These are phyloP conservation scores for Eriocheir sinensis DNA, from an alignment of 1,140 invertebrate species.

Conservation along the genomic window DNA sequence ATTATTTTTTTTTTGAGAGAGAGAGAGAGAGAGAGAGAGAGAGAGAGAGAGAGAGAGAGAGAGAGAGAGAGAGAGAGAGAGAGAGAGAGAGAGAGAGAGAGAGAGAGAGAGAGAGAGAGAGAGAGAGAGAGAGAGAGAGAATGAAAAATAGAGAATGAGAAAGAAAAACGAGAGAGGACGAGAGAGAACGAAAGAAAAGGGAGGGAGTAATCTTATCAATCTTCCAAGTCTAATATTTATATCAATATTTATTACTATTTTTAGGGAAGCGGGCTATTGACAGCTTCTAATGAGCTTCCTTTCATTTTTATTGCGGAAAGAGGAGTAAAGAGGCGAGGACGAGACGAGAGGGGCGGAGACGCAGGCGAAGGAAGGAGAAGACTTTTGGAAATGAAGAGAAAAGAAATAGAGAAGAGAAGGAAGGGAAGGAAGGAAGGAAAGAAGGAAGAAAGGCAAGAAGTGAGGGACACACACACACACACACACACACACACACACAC, in stretches of 20 bases:
- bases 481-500: conserved; percentile 39
- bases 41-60: too few species aligned
- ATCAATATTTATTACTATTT: neutral
- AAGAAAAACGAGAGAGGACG: neutral
- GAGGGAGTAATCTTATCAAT: neutral
- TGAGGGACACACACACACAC: neutral
- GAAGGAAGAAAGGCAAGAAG: neutral
- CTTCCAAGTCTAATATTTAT: neutral
- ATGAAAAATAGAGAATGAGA: neutral
- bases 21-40: too few species aligned
- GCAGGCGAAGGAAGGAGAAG: neutral
- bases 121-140: too few species aligned
- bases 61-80: too few species aligned
- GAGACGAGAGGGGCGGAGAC: neutral
- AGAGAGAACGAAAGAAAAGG: neutral
- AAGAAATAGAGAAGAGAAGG: neutral
- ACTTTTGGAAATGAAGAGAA: neutral
- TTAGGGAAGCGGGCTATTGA: neutral
- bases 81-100: too few species aligned
- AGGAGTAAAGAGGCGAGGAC: too few species aligned
- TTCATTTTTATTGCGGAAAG: neutral
- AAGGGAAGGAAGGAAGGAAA: neutral
- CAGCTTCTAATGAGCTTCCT: conserved; percentile 15
- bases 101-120: too few species aligned
- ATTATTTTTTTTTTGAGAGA: too few species aligned